Evolutionary conservation across 1,140 invertebrate genomes (phyloP).

Genomic region (Tetragonula clypearis): DNA sequence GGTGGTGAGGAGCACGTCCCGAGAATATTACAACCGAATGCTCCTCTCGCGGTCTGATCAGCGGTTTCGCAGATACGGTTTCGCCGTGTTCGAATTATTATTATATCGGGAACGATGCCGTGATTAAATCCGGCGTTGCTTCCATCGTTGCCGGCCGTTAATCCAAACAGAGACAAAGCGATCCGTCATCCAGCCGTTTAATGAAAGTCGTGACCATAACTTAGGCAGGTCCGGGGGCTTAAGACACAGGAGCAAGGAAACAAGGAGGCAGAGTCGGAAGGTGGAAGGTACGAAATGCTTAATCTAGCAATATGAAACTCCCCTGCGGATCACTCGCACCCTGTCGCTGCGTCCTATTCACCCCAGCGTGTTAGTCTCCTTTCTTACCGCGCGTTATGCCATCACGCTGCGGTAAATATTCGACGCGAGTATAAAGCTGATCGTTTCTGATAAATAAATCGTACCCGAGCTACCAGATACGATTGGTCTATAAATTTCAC

Average conservation of each 20-base stretch:
- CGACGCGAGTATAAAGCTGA: neutral
- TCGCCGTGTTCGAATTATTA: no score
- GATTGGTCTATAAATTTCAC: neutral
- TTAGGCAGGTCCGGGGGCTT: constrained; percentile 60
- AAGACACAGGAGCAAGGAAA: constrained; percentile 61
- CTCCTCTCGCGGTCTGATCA: neutral
- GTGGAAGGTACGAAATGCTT: constrained; percentile 62
- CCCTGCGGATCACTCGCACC: constrained; percentile 62
- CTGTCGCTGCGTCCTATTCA: constrained; percentile 49
- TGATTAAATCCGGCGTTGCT: constrained; percentile 52
- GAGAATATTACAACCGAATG: neutral
- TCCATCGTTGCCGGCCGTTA: constrained; percentile 45
- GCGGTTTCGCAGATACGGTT: no score
- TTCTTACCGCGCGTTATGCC: constrained; percentile 31
- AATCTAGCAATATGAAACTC: constrained; percentile 74
- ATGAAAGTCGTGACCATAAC: constrained; percentile 72
- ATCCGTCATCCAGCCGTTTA: constrained; percentile 75
- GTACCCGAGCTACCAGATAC: no score
- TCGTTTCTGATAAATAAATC: neutral
- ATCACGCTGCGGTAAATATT: constrained; percentile 8
- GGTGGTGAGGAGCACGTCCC: neutral
- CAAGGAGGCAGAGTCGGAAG: constrained; percentile 45
- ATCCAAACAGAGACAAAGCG: constrained; percentile 66
- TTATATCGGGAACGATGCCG: neutral
- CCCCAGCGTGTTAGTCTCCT: constrained; percentile 46